Evolutionary conservation across 2,888 invertebrate species (phyloP).

Genomic region (Melangyna quadrimaculata): DNA sequence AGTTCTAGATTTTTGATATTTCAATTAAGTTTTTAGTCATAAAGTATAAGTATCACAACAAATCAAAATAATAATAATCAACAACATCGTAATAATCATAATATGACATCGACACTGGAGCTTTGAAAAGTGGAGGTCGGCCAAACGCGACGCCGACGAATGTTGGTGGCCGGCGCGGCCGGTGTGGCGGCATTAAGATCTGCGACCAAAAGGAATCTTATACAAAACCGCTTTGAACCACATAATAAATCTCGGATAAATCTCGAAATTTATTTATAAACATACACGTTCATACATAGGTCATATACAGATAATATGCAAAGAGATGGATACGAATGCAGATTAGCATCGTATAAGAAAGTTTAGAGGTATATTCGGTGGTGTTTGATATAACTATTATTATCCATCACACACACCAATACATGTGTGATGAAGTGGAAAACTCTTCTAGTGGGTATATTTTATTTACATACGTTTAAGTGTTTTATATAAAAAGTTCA

Average conservation of each 20-base stretch:
- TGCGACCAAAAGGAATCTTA: constrained; percentile 60
- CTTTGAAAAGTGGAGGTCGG: constrained; percentile 4
- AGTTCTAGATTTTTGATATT: too few species aligned
- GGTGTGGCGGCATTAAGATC: constrained; percentile 52
- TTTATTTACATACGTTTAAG: neutral
- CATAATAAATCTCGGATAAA: constrained; percentile 70
- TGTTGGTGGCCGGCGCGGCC: neutral
- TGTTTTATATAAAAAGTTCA: neutral
- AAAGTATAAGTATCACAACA: neutral
- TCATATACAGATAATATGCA: neutral
- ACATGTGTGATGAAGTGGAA: constrained; percentile 49
- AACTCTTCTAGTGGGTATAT: constrained; percentile 26
- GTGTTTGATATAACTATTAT: constrained; percentile 55
- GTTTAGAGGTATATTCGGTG: constrained; percentile 21
- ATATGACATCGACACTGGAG: constrained; percentile 34
- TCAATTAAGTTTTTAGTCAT: neutral
- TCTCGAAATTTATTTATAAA: constrained; percentile 72
- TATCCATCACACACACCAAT: constrained; percentile 31
- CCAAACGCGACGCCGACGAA: neutral
- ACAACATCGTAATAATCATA: neutral
- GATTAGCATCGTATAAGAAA: constrained; percentile 68
- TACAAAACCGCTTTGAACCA: constrained; percentile 67
- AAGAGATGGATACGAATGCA: constrained; percentile 66
- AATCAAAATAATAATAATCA: neutral
- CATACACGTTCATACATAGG: neutral